phyloP scores from a whole-genome alignment of 2,797 vertebrate genomes.

The Chaunax sp. region DNA sequence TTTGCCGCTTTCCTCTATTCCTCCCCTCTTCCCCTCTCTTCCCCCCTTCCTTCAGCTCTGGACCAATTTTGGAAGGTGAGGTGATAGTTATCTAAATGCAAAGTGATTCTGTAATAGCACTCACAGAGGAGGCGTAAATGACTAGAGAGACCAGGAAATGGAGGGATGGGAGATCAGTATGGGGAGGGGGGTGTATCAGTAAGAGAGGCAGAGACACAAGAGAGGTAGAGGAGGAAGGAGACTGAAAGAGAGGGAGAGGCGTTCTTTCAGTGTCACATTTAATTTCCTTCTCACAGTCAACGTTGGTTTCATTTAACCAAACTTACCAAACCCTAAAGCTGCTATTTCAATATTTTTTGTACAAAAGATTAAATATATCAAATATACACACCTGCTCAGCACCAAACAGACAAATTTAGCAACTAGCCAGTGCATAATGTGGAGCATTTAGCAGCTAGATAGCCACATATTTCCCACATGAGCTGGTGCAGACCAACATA shows the following conservation, averaged over 20 bases:
- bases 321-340: neutral
- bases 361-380: neutral
- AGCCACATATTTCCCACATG: too few species aligned
- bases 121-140: conserved; percentile 70
- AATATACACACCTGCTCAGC: neutral
- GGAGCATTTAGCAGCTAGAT: neutral
- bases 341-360: neutral
- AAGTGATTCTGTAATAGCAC: conserved; percentile 85
- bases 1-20: conserved; percentile 6
- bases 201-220: conserved; percentile 26
- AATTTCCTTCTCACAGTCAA: neutral
- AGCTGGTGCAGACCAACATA: too few species aligned
- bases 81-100: conserved; percentile 87
- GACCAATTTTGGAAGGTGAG: conserved; percentile 77
- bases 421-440: neutral
- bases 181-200: conserved; percentile 6
- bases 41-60: conserved; percentile 46
- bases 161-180: conserved; percentile 19
- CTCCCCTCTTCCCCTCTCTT: conserved; percentile 13
- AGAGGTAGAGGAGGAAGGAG: conserved; percentile 17
- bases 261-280: neutral
- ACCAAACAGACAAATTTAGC: neutral
- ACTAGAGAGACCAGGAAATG: conserved; percentile 58
- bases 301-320: neutral
- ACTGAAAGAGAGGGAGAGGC: neutral